Percentiles rank a stretch among this genome's conserved stretches.
Evolutionary conservation across 2,797 vertebrate species (phyloP).

Genomic region (Myripristis murdjan): DNA sequence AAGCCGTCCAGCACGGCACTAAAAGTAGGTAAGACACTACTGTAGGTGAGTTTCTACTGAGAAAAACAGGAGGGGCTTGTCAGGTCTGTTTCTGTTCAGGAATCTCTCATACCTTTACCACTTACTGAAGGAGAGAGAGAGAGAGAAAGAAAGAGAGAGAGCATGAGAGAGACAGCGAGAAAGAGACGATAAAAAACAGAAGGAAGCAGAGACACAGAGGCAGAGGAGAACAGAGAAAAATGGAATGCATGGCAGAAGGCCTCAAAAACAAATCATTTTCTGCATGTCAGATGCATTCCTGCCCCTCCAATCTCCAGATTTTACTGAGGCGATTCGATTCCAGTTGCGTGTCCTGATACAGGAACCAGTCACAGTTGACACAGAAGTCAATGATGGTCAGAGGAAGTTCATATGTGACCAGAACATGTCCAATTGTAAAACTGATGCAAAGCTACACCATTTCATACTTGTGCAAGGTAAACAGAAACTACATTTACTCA

Average conservation of each 20-base stretch:
- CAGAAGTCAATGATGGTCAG: background rate
- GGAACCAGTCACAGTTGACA: background rate
- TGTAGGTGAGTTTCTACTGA: background rate
- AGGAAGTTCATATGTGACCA: background rate
- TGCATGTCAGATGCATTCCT: constrained; percentile 53
- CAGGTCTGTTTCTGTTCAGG: constrained; percentile 9
- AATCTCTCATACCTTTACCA: constrained; percentile 12
- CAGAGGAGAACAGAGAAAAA: constrained; percentile 18
- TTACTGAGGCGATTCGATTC: constrained; percentile 29
- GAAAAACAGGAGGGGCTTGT: background rate
- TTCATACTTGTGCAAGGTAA: background rate
- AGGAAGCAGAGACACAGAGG: constrained; percentile 7
- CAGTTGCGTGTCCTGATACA: constrained; percentile 10
- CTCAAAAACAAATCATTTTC: constrained; percentile 38
- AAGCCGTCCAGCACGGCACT: background rate
- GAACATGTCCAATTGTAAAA: background rate
- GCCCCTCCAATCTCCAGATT: constrained; percentile 28
- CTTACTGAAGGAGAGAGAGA: constrained; percentile 6
- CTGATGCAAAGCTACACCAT: constrained; percentile 3
- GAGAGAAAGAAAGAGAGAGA: constrained; percentile 18
- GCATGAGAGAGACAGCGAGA: background rate
- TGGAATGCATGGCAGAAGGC: constrained; percentile 45
- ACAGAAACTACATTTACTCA: background rate
- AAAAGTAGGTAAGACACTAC: background rate
- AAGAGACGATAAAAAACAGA: too few species aligned